Conservation (phyloP, 2,113 vertebrate species). For the Phocoena phocoena region DNA sequence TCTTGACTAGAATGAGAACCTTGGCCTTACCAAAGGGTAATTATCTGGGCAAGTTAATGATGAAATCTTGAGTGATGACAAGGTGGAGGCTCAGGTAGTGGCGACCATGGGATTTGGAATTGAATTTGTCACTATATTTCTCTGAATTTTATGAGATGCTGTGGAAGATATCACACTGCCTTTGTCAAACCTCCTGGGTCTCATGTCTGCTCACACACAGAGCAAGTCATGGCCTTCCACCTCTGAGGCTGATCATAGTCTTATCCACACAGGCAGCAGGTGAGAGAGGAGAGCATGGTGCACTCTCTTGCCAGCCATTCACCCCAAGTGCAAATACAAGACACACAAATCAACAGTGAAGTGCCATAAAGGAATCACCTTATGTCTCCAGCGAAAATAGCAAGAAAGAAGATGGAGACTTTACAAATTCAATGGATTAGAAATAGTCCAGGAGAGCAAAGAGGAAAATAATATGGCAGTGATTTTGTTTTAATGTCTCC, state of each 20-base stretch:
- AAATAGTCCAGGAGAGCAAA: not conserved
- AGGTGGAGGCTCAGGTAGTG: not conserved
- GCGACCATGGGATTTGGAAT: not conserved
- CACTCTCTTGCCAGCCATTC: not conserved
- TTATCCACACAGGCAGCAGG: not conserved
- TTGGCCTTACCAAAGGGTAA: conserved; percentile 51
- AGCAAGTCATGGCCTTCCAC: not conserved
- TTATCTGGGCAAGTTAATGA: conserved; percentile 52
- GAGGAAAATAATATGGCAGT: not conserved
- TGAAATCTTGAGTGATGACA: conserved; percentile 19
- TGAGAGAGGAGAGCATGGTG: not conserved
- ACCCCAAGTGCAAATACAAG: not conserved
- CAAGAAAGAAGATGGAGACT: not conserved
- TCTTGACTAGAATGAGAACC: conserved; percentile 62
- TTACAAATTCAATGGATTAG: not conserved
- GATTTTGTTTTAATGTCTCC: not conserved
- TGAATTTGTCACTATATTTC: not conserved
- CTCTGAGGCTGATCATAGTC: not conserved
- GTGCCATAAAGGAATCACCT: not conserved
- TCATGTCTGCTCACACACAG: not conserved
- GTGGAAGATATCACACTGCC: not conserved
- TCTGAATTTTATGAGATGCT: not conserved
- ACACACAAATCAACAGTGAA: not conserved
- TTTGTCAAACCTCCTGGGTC: not conserved
- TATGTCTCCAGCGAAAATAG: not conserved